Percentiles rank a stretch among this genome's conserved stretches.
phyloP scores from a whole-genome alignment of 2,888 invertebrate species.

The Melipona beecheii region DNA sequence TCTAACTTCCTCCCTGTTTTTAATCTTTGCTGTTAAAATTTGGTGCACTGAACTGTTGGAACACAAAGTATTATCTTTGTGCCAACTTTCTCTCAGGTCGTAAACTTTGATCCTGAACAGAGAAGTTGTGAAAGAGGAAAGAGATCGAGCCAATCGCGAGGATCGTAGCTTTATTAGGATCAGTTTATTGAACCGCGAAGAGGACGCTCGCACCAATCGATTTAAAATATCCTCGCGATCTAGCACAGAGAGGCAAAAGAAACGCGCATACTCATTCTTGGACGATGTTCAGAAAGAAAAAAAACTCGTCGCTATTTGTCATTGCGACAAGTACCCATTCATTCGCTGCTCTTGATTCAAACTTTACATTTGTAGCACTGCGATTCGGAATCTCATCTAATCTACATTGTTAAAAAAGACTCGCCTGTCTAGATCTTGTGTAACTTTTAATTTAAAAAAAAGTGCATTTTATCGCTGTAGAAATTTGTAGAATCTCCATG shows the following conservation, averaged over 20 bases:
- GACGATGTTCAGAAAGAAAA: slow-evolving; percentile 12
- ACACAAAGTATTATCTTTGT: background rate
- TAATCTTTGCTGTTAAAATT: too few relatives aligned
- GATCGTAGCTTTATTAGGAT: background rate
- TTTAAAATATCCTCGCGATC: slow-evolving; percentile 16
- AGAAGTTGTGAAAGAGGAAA: background rate
- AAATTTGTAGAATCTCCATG: too few relatives aligned
- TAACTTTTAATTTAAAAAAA: too few relatives aligned
- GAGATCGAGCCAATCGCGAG: background rate
- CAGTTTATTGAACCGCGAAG: slow-evolving; percentile 11
- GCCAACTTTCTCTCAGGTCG: background rate
- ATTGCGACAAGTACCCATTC: slow-evolving; percentile 23
- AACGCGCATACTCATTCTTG: slow-evolving; percentile 24
- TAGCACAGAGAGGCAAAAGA: slow-evolving; percentile 11
- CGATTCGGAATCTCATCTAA: background rate
- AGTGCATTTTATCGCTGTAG: too few relatives aligned
- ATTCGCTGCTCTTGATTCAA: background rate
- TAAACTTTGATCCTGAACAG: background rate
- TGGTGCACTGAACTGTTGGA: background rate
- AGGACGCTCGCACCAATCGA: slow-evolving; percentile 1
- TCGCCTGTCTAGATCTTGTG: too few relatives aligned
- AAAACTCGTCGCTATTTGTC: slow-evolving; percentile 27
- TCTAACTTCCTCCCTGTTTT: too few relatives aligned
- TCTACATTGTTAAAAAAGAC: background rate
- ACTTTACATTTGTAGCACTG: background rate